These are phyloP conservation scores for Aplysina aerophoba DNA, from an alignment of 37 sponge, comb jelly and placozoan species.

Conservation along the genomic window DNA sequence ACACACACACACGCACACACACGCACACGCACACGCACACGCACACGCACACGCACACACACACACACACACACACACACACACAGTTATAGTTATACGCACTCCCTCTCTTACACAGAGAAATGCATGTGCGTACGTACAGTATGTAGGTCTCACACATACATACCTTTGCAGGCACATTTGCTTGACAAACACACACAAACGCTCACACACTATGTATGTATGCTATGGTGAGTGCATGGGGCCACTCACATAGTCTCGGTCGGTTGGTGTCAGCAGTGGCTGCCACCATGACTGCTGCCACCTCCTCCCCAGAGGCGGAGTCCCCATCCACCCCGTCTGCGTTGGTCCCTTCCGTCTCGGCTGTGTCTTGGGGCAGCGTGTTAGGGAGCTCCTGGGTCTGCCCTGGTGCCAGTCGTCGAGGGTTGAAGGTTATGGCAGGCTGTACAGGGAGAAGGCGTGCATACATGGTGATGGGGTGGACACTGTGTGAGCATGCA, in stretches of 20 bases:
- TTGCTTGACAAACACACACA: background rate
- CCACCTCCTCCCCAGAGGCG: background rate
- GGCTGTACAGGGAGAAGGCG: background rate
- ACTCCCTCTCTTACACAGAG: too few species aligned
- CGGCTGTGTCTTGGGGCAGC: too few species aligned
- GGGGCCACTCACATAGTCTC: slow-evolving; percentile 15
- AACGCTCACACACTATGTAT: slow-evolving; percentile 28
- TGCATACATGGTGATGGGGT: too few species aligned
- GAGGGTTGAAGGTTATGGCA: background rate
- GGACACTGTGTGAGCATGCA: too few species aligned
- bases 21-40: slow-evolving; percentile 28
- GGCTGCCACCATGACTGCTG: background rate
- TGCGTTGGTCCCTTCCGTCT: too few species aligned
- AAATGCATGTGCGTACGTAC: too few species aligned
- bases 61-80: too few species aligned
- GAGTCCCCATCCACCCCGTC: too few species aligned
- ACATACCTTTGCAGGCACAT: background rate
- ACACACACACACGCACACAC: slow-evolving; percentile 10
- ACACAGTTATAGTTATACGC: too few species aligned
- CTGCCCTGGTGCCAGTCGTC: background rate
- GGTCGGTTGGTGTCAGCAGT: background rate
- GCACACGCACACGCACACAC: too few species aligned
- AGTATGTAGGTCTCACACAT: too few species aligned
- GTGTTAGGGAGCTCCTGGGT: background rate
- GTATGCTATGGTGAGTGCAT: too few species aligned